These are phyloP conservation scores for Plumapathes pennacea DNA, from an alignment of 92 coral and sea anemone species.

Conservation along the genomic window DNA sequence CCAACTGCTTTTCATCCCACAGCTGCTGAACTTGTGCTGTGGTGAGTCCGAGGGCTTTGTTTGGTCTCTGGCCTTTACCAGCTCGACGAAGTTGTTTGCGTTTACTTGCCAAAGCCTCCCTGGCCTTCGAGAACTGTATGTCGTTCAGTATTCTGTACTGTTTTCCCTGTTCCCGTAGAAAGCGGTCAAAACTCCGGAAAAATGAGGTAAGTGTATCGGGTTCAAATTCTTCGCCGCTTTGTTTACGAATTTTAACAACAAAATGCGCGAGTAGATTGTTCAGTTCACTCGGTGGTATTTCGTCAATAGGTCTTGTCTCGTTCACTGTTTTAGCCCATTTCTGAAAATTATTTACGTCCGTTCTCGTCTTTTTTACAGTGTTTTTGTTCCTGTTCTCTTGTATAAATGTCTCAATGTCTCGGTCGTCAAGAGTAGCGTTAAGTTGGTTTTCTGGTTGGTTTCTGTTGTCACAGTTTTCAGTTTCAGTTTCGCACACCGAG, in stretches of 20 bases:
- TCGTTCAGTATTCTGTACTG: conserved; percentile 24
- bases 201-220: conserved; percentile 28
- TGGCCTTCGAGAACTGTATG: conserved; percentile 22
- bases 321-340: conserved; percentile 21
- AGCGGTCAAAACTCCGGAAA: conserved; percentile 37
- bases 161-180: conserved; percentile 8
- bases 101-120: conserved; percentile 24
- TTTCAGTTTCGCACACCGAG: no score
- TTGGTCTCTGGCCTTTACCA: conserved; percentile 28
- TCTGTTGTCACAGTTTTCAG: no score
- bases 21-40: conserved; percentile 9
- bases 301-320: conserved; percentile 21
- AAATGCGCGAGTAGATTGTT: conserved; percentile 25
- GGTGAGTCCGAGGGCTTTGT: conserved; percentile 14
- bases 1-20: conserved; percentile 32
- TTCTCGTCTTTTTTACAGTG: conserved; percentile 6
- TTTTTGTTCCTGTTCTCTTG: no score
- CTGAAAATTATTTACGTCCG: conserved; percentile 17
- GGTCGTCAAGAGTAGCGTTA: no score
- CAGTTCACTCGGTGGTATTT: conserved; percentile 8
- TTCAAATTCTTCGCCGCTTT: conserved; percentile 34
- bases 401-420: no score
- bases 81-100: conserved; percentile 21
- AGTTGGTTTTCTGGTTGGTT: no score
- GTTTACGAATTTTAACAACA: conserved; percentile 16